Conservation (phyloP, 2,888 invertebrate species). For the Ophion slaviceki region DNA sequence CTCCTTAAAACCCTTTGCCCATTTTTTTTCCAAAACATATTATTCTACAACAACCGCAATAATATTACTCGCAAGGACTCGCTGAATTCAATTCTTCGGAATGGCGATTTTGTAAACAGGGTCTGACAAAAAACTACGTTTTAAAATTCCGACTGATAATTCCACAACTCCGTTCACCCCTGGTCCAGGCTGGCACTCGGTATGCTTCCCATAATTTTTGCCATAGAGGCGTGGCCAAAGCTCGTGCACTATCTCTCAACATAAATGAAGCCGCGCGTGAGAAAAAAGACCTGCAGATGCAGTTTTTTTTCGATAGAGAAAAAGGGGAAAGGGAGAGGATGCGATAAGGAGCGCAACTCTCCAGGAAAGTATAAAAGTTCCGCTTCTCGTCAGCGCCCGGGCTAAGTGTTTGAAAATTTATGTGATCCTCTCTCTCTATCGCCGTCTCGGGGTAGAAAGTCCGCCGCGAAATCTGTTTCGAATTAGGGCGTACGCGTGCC, state of each 20-base stretch:
- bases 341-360: slow-evolving; percentile 30
- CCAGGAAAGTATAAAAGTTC: slow-evolving; percentile 40
- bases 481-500: slow-evolving; percentile 74
- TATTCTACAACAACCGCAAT: too few relatives aligned
- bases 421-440: slow-evolving; percentile 31
- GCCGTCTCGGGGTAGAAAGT: slow-evolving; percentile 8
- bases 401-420: slow-evolving; percentile 68
- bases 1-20: too few relatives aligned
- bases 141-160: neutral
- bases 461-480: slow-evolving; percentile 69
- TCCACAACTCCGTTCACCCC: neutral
- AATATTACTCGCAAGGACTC: too few relatives aligned
- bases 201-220: slow-evolving; percentile 44
- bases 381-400: slow-evolving; percentile 37
- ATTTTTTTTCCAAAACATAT: too few relatives aligned
- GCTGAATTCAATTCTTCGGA: neutral
- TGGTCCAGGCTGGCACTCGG: slow-evolving; percentile 12
- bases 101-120: neutral
- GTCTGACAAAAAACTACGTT: too few relatives aligned
- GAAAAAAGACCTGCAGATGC: slow-evolving; percentile 28
- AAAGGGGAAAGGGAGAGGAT: neutral
- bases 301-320: slow-evolving; percentile 32
- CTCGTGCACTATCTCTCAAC: neutral
- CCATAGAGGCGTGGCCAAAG: neutral
- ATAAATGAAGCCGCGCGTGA: slow-evolving; percentile 5